Percentiles rank a stretch among this genome's conserved stretches.
Evolutionary conservation across 2,797 vertebrate genomes (phyloP).

Genomic region (Syndactyla subalaris): DNA sequence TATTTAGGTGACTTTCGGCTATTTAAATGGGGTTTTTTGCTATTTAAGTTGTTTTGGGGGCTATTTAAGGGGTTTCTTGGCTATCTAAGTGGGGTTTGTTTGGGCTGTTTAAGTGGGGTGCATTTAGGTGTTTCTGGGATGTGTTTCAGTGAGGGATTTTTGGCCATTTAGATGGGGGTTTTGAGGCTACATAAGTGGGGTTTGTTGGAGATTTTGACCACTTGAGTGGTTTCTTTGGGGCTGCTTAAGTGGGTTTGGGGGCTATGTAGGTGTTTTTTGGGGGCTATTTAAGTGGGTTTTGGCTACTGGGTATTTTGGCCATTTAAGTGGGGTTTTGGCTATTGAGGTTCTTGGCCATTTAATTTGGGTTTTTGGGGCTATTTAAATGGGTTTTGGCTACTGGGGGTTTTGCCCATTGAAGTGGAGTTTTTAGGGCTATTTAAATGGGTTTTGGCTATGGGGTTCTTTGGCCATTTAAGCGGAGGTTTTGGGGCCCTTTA

Average conservation of each 20-base stretch:
- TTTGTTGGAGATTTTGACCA: not conserved
- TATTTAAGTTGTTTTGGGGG: not conserved
- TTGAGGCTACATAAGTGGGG: not conserved
- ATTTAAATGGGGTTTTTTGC: not conserved
- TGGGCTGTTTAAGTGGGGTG: no score
- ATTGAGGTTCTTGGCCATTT: not conserved
- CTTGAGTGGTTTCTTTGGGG: no score
- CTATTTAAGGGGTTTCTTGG: not conserved
- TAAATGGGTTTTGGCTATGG: no score
- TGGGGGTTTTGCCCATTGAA: no score
- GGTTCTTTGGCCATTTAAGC: no score
- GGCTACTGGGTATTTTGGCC: not conserved
- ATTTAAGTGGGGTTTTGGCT: not conserved
- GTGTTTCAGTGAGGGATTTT: no score
- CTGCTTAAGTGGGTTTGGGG: not conserved
- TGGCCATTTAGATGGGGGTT: no score
- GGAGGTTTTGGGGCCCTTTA: not conserved
- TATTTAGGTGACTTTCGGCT: no score
- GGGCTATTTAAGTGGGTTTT: not conserved
- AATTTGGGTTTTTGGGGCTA: no score
- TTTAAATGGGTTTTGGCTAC: not conserved
- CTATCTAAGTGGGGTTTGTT: not conserved
- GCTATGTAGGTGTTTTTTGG: not conserved
- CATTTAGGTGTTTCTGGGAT: no score
- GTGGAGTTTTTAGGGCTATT: not conserved